Evolutionary conservation across 2,888 invertebrate species (phyloP).

Genomic region (Suillia variegata): DNA sequence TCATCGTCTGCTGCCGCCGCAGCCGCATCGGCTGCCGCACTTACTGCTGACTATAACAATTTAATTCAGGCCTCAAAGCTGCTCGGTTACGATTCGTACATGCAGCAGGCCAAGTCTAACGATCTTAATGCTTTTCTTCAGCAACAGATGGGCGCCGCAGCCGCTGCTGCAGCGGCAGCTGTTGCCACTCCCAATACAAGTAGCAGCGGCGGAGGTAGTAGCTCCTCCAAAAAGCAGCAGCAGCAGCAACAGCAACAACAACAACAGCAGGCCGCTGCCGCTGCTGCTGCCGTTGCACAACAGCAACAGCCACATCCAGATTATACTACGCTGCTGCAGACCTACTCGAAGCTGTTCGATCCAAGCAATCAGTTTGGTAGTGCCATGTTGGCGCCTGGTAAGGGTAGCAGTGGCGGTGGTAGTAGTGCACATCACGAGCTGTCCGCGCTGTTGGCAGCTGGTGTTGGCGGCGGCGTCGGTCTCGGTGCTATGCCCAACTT

Average conservation of each 20-base stretch:
- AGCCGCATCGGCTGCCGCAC: conserved; percentile 49
- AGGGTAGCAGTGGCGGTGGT: conserved; percentile 36
- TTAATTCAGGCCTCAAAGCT: conserved; percentile 58
- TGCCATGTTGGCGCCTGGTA: conserved; percentile 39
- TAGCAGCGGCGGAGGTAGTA: conserved; percentile 33
- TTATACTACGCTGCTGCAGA: conserved; percentile 56
- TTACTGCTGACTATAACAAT: conserved; percentile 57
- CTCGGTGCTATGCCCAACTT: conserved; percentile 18
- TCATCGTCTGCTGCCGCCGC: conserved; percentile 35
- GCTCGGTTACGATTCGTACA: conserved; percentile 59
- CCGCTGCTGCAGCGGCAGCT: conserved; percentile 43
- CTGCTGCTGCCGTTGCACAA: conserved; percentile 16
- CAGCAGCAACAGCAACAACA: conserved; percentile 37
- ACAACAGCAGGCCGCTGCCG: conserved; percentile 28
- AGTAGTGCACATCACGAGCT: conserved; percentile 50
- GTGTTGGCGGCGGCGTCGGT: conserved; percentile 37
- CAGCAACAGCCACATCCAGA: conserved; percentile 46
- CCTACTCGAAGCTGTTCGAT: conserved; percentile 59
- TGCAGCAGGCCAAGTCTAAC: conserved; percentile 53
- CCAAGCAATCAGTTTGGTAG: conserved; percentile 53
- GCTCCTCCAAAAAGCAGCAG: conserved; percentile 37
- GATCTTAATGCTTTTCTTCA: conserved; percentile 57
- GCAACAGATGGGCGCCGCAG: conserved; percentile 56
- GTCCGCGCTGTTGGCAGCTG: conserved; percentile 51
- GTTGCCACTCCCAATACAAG: conserved; percentile 34